phyloP scores from a whole-genome alignment of 2,797 vertebrate species.

The Darevskia nairensis region DNA sequence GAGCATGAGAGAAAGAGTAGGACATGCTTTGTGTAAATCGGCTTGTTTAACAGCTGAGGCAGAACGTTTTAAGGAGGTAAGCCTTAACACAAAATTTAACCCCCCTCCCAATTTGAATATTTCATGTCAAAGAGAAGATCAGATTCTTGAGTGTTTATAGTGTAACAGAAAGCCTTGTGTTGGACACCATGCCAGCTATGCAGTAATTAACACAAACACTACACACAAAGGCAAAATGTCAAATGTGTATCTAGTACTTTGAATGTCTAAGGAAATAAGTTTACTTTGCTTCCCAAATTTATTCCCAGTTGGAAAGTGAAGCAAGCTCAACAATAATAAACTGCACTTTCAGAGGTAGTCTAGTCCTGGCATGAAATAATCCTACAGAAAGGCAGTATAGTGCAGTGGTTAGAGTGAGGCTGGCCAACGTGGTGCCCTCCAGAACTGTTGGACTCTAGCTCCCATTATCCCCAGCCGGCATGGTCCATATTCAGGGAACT shows the following conservation, averaged over 20 bases:
- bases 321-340: neutral
- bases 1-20: neutral
- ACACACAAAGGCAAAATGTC: neutral
- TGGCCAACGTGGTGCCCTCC: too few species aligned
- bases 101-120: neutral
- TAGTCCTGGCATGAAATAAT: neutral
- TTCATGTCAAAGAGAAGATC: neutral
- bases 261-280: neutral
- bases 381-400: neutral
- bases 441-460: too few species aligned
- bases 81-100: neutral
- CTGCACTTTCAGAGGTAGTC: neutral
- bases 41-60: constrained; percentile 10
- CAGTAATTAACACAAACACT: neutral
- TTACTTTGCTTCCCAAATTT: neutral
- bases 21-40: neutral
- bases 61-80: constrained; percentile 4
- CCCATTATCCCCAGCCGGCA: too few species aligned
- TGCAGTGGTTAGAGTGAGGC: neutral
- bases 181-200: neutral
- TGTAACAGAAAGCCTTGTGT: neutral
- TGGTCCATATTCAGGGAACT: too few species aligned
- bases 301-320: neutral
- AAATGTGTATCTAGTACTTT: too few species aligned
- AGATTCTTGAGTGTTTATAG: neutral